phyloP scores from a whole-genome alignment of 2,888 invertebrate species.

The Rhagonycha lutea region DNA sequence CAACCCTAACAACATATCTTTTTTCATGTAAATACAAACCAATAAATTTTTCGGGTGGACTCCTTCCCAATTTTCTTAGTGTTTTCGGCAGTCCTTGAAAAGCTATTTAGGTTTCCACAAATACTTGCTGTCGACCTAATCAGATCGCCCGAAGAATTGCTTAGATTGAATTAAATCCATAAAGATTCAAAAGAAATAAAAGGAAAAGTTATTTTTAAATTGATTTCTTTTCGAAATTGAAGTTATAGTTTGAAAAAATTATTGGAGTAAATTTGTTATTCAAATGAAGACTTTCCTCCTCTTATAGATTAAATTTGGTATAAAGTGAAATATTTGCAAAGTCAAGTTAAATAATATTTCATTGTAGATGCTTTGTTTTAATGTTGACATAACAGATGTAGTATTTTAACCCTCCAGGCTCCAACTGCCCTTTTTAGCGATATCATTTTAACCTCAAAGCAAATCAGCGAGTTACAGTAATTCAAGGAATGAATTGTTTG shows the following conservation, averaged over 20 bases:
- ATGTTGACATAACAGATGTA: conserved; percentile 2
- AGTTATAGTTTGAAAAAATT: neutral
- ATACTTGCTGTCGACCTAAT: conserved; percentile 18
- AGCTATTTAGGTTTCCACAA: conserved; percentile 18
- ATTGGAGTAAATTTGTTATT: neutral
- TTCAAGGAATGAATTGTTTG: neutral
- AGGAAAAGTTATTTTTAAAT: neutral
- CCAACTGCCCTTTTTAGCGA: neutral
- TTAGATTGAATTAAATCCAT: conserved; percentile 27
- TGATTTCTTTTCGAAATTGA: neutral
- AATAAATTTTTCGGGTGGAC: conserved; percentile 1
- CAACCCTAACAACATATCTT: conserved; percentile 9
- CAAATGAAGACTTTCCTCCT: neutral
- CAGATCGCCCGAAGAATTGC: conserved; percentile 20
- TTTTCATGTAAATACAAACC: conserved; percentile 11
- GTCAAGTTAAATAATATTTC: neutral
- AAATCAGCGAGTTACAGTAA: neutral
- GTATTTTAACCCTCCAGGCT: neutral
- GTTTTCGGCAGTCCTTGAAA: conserved; percentile 9
- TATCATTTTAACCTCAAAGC: neutral
- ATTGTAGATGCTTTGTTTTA: neutral
- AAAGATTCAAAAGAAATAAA: neutral
- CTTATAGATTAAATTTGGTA: neutral
- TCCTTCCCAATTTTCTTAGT: neutral
- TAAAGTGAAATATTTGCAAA: neutral